Evolutionary conservation across 2,888 invertebrate genomes (phyloP).

Genomic region (Leptinotarsa peninsularis): DNA sequence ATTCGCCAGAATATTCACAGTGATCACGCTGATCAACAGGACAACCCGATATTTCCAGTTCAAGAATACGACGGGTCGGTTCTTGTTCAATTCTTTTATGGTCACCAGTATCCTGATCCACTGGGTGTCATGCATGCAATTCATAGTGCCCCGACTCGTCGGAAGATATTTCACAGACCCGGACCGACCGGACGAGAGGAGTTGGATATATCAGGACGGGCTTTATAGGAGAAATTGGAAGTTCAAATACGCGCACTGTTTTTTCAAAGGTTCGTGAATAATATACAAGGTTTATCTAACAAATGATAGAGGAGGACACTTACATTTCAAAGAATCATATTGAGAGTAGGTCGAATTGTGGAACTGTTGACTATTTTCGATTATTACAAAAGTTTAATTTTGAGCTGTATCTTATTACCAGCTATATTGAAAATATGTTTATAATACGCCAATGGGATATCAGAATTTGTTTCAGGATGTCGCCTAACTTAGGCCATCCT

Average conservation of each 20-base stretch:
- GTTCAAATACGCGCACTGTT: slow-evolving; percentile 7
- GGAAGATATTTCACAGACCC: slow-evolving; percentile 8
- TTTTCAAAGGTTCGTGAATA: slow-evolving; percentile 14
- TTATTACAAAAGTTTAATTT: no score
- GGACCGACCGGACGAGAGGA: slow-evolving; percentile 1
- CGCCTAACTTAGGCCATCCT: no score
- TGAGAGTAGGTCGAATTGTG: no score
- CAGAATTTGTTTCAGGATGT: no score
- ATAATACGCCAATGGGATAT: no score
- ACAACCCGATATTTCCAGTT: neutral
- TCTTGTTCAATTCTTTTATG: slow-evolving; percentile 4
- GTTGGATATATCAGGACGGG: slow-evolving; percentile 19
- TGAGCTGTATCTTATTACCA: no score
- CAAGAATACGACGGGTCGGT: slow-evolving; percentile 5
- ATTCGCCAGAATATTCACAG: neutral
- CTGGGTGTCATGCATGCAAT: slow-evolving; percentile 17
- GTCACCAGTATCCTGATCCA: slow-evolving; percentile 5
- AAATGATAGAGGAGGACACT: no score
- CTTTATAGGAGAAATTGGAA: neutral
- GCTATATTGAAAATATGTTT: no score
- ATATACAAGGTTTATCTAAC: no score
- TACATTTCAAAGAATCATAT: no score
- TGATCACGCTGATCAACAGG: slow-evolving; percentile 6
- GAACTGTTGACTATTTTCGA: no score
- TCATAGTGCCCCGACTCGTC: slow-evolving; percentile 14